Evolutionary conservation across 1,140 invertebrate species (phyloP).

Genomic region (Nasonia giraulti): DNA sequence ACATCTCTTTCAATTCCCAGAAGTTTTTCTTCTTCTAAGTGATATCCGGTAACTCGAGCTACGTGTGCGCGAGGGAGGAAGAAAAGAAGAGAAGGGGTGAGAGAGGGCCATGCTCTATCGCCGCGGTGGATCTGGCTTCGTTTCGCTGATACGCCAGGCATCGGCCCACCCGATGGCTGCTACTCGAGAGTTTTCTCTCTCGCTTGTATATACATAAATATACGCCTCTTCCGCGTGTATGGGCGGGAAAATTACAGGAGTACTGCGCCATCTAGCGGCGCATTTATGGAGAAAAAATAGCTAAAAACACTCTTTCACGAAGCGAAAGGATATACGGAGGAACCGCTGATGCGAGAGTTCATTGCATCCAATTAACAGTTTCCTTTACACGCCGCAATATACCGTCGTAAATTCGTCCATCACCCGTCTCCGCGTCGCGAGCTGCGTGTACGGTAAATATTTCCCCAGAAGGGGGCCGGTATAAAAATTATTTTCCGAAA

Average conservation of each 20-base stretch:
- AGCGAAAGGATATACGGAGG: neutral
- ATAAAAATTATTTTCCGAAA: slow-evolving; percentile 38
- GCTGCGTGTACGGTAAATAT: slow-evolving; percentile 7
- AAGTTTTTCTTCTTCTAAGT: neutral
- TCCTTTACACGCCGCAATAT: neutral
- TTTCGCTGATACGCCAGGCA: neutral
- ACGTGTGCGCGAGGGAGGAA: neutral
- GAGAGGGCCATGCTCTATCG: neutral
- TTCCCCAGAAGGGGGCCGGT: neutral
- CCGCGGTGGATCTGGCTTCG: neutral
- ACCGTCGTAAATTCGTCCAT: no score
- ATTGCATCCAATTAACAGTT: slow-evolving; percentile 38
- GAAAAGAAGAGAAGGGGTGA: neutral
- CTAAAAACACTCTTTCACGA: neutral
- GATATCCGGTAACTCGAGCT: neutral
- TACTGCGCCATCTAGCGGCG: no score
- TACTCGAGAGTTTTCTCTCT: neutral
- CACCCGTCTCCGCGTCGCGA: neutral
- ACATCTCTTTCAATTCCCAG: neutral
- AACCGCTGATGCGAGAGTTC: neutral
- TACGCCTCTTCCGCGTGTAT: neutral
- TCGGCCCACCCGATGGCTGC: neutral
- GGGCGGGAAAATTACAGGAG: neutral
- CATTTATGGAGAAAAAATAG: neutral
- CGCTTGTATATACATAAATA: neutral